Percentiles rank a stretch among this genome's conserved stretches.
These are phyloP conservation scores for Plecotus auritus DNA, from an alignment of 2,113 vertebrate species.

Conservation along the genomic window DNA sequence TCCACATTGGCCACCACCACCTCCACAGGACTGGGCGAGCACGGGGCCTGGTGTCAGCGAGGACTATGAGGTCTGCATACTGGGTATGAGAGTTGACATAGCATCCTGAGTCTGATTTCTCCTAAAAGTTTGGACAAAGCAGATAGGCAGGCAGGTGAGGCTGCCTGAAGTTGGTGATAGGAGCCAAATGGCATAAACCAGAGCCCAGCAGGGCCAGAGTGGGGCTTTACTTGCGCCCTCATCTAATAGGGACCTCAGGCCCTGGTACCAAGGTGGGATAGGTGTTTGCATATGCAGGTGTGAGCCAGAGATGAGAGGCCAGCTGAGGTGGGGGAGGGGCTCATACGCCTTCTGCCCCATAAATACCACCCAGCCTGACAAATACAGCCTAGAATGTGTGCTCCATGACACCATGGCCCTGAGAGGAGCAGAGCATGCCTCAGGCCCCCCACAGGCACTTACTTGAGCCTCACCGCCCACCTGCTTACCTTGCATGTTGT, in stretches of 20 bases:
- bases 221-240: not conserved
- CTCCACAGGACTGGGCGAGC: not conserved
- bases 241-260: not conserved
- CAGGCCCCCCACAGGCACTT: not conserved
- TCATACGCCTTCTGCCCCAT: not conserved
- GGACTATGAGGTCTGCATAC: not conserved
- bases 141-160: not conserved
- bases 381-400: not conserved
- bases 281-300: not conserved
- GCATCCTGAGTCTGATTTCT: not conserved
- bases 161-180: not conserved
- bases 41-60: not conserved
- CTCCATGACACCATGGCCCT: rapidly evolving
- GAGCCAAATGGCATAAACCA: not conserved
- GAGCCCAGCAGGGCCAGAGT: not conserved
- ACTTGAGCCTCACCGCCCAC: rapidly evolving
- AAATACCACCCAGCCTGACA: not conserved
- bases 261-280: not conserved
- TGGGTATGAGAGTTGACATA: not conserved
- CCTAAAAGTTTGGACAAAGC: not conserved
- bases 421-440: not conserved
- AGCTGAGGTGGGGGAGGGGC: not conserved
- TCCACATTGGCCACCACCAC: rapidly evolving
- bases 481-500: slow-evolving; percentile 90
- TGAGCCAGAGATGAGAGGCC: not conserved